Evolutionary conservation across 2,888 invertebrate species (phyloP).

Genomic region (Ischnura elegans): DNA sequence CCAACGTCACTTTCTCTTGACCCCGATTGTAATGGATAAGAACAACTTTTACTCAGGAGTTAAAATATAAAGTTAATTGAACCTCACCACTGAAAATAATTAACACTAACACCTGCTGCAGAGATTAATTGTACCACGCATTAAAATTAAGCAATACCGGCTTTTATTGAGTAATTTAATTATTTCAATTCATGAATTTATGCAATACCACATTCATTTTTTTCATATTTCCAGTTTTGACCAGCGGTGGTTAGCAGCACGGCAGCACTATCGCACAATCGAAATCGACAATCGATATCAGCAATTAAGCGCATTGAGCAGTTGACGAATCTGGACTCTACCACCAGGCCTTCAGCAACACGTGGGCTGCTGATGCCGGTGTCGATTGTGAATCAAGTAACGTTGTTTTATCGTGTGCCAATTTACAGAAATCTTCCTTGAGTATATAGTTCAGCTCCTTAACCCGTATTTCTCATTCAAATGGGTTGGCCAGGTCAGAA

Average conservation of each 20-base stretch:
- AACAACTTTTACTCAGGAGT: not conserved
- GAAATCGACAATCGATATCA: too few species aligned
- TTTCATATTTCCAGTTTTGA: too few species aligned
- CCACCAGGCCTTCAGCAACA: too few species aligned
- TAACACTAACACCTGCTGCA: not conserved
- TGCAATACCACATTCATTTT: not conserved
- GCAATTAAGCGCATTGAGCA: too few species aligned
- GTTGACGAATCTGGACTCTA: too few species aligned
- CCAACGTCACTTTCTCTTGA: conserved; percentile 51
- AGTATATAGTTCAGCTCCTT: not conserved
- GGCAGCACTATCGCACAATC: not conserved
- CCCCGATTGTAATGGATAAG: not conserved
- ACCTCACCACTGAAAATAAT: not conserved
- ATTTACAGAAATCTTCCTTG: too few species aligned
- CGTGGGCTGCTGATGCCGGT: too few species aligned
- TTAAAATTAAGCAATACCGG: not conserved
- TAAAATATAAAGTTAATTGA: not conserved
- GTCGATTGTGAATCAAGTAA: too few species aligned
- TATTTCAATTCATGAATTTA: too few species aligned
- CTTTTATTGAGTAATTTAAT: too few species aligned
- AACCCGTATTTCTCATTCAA: not conserved
- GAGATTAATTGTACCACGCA: not conserved
- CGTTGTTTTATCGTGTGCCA: too few species aligned
- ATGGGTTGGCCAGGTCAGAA: conserved; percentile 43
- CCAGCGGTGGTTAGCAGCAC: too few species aligned